Conservation (phyloP, 2,888 invertebrate genomes). For the Notocelia uddmanniana region DNA sequence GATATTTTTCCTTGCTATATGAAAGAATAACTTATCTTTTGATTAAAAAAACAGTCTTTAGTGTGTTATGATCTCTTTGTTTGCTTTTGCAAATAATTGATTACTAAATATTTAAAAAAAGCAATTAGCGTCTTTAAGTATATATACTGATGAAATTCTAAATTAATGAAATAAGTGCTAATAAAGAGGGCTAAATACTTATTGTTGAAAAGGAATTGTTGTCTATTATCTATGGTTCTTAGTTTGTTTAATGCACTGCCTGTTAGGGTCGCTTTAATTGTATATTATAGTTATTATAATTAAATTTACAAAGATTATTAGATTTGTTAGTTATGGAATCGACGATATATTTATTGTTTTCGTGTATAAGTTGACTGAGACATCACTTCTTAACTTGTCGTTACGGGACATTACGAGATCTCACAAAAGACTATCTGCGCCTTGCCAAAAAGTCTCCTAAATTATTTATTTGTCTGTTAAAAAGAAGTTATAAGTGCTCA, state of each 20-base stretch:
- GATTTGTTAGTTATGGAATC: constrained; percentile 51
- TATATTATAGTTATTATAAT: constrained; percentile 33
- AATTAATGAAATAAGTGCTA: constrained; percentile 14
- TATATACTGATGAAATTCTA: constrained; percentile 3
- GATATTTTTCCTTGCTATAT: neutral
- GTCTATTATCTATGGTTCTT: constrained; percentile 15
- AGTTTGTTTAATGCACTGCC: constrained; percentile 32
- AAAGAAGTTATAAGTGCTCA: constrained; percentile 51
- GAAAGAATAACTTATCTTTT: neutral
- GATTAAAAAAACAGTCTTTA: neutral
- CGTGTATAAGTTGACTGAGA: constrained; percentile 52
- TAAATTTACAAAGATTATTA: constrained; percentile 49
- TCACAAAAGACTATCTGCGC: constrained; percentile 77
- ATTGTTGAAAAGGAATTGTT: constrained; percentile 15
- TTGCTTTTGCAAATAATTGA: neutral
- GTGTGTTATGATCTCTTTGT: constrained; percentile 12
- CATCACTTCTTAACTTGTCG: constrained; percentile 77
- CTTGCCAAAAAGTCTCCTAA: constrained; percentile 76
- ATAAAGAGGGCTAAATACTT: constrained; percentile 27
- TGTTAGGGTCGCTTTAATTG: constrained; percentile 29
- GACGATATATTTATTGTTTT: constrained; percentile 59
- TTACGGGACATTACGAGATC: constrained; percentile 76
- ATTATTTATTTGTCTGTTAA: constrained; percentile 55
- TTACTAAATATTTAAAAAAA: neutral
- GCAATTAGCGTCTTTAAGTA: neutral